These are phyloP conservation scores for Xanthia icteritia DNA, from an alignment of 2,888 invertebrate genomes.

Conservation along the genomic window DNA sequence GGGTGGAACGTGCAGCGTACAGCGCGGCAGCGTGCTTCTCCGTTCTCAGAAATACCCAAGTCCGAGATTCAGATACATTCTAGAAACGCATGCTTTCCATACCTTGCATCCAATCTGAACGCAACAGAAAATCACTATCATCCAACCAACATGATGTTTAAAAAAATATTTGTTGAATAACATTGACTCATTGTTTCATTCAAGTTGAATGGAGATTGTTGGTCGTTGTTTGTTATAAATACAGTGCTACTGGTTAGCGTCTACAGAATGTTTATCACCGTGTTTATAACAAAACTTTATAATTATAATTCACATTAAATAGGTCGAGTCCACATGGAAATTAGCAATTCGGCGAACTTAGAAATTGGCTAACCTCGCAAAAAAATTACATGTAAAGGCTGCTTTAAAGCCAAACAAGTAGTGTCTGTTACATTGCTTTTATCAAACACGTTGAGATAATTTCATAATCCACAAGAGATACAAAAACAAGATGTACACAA, in stretches of 20 bases:
- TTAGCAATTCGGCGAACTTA: constrained; percentile 5
- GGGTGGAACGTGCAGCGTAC: background rate
- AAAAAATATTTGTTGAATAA: constrained; percentile 37
- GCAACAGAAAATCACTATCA: background rate
- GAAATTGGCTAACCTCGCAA: constrained; percentile 1
- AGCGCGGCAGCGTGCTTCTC: background rate
- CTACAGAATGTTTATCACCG: constrained; percentile 9
- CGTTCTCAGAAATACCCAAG: background rate
- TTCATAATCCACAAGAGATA: constrained; percentile 42
- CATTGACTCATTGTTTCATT: constrained; percentile 8
- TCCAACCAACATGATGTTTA: constrained; percentile 12
- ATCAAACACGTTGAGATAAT: constrained; percentile 31
- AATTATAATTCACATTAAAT: constrained; percentile 3
- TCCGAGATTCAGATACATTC: background rate
- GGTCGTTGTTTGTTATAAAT: constrained; percentile 3
- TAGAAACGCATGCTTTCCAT: background rate
- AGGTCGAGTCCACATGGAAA: background rate
- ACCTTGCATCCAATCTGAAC: background rate
- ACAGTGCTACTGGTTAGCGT: background rate
- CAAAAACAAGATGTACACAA: constrained; percentile 45
- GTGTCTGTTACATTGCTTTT: too few species aligned
- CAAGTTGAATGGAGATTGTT: constrained; percentile 44
- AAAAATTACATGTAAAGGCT: background rate
- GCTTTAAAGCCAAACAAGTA: background rate
- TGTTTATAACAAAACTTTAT: background rate